A percentile compares a stretch with the other conserved stretches of the same genome.
Conservation (phyloP, 2,797 vertebrate species). For the Siniperca undulata region DNA sequence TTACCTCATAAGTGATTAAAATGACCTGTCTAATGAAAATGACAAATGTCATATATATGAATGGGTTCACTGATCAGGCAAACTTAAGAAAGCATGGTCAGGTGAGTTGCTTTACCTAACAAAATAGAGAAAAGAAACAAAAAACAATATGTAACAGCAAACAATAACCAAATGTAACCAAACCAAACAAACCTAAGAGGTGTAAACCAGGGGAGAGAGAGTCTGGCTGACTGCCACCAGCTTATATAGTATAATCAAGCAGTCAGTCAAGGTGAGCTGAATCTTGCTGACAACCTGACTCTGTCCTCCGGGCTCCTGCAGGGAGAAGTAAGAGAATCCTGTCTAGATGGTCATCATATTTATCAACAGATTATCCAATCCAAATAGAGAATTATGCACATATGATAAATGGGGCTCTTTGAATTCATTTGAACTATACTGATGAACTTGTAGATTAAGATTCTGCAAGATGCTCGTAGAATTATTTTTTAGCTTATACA, state of each 20-base stretch:
- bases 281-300: no score
- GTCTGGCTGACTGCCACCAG: neutral
- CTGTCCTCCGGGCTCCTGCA: no score
- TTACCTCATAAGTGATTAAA: neutral
- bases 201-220: neutral
- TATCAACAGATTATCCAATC: neutral
- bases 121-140: neutral
- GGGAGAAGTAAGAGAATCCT: no score
- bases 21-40: no score
- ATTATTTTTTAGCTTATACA: neutral
- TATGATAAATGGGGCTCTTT: neutral
- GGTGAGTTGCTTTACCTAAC: neutral
- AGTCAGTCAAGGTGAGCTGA: no score
- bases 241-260: neutral
- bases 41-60: no score
- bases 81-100: neutral
- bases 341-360: neutral
- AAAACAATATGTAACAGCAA: no score
- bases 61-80: neutral
- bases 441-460: neutral
- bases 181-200: neutral
- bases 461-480: neutral
- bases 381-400: neutral
- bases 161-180: neutral
- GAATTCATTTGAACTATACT: neutral